Evolutionary conservation across 2,113 vertebrate species (phyloP).

Genomic region (Manacus vitellinus): DNA sequence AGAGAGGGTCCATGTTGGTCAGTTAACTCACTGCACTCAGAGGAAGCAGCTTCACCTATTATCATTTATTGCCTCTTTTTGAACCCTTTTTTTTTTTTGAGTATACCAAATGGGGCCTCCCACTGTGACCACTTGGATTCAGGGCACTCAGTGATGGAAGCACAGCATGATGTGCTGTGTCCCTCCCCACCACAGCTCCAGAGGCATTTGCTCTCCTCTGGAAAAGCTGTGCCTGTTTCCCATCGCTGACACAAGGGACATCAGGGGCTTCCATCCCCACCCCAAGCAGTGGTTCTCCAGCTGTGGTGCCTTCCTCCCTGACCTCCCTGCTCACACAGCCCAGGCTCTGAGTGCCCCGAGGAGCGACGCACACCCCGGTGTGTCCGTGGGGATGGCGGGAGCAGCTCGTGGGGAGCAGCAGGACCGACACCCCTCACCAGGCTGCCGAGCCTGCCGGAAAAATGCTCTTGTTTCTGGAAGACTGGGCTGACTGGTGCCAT

Average conservation of each 20-base stretch:
- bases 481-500: not conserved
- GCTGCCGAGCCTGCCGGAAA: not conserved
- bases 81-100: not conserved
- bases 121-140: fast-evolving
- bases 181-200: not conserved
- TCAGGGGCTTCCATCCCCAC: fast-evolving
- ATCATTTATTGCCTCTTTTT: not conserved
- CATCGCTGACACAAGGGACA: fast-evolving
- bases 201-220: not conserved
- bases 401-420: not conserved
- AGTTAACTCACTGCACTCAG: not conserved
- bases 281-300: fast-evolving
- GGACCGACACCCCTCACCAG: fast-evolving
- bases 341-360: fast-evolving
- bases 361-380: fast-evolving
- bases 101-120: not conserved
- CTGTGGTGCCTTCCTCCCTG: not conserved
- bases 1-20: fast-evolving
- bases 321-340: not conserved
- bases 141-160: not conserved
- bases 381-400: not conserved
- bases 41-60: not conserved
- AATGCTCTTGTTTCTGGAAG: not conserved
- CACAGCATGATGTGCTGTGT: fast-evolving
- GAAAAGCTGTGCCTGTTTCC: not conserved